These are phyloP conservation scores for Idris sp. DNA, from an alignment of 1,140 invertebrate species.

Conservation along the genomic window DNA sequence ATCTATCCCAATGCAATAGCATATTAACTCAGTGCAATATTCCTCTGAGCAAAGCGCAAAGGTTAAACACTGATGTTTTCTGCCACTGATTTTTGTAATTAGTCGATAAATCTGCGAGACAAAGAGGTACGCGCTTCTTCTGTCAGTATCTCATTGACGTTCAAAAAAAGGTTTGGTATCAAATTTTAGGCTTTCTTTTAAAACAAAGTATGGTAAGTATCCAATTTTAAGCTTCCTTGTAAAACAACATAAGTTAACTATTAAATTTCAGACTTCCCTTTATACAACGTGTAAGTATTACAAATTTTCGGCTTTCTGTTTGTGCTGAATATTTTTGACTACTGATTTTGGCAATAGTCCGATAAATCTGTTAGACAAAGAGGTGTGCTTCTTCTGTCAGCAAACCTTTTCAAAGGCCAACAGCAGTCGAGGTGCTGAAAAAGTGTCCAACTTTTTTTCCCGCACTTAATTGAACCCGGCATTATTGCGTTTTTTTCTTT, in stretches of 20 bases:
- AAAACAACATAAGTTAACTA: too few species aligned
- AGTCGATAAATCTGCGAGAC: slow-evolving; percentile 31
- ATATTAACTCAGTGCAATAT: slow-evolving; percentile 65
- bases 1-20: slow-evolving; percentile 74
- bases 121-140: slow-evolving; percentile 3
- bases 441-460: too few species aligned
- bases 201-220: too few species aligned
- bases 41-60: slow-evolving; percentile 27
- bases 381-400: background rate
- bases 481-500: slow-evolving; percentile 5
- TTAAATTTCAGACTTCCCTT: too few species aligned
- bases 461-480: slow-evolving; percentile 11
- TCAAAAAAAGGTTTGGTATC: too few species aligned
- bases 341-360: slow-evolving; percentile 37
- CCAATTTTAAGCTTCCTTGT: too few species aligned
- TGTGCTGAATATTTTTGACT: slow-evolving; percentile 40
- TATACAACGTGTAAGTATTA: too few species aligned
- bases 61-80: slow-evolving; percentile 46
- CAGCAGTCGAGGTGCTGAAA: too few species aligned
- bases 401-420: background rate
- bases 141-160: too few species aligned
- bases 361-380: slow-evolving; percentile 20
- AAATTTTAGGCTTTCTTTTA: too few species aligned
- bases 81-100: slow-evolving; percentile 42
- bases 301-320: too few species aligned